phyloP scores from a whole-genome alignment of 2,888 invertebrate genomes.

The Lepidonotus clava region DNA sequence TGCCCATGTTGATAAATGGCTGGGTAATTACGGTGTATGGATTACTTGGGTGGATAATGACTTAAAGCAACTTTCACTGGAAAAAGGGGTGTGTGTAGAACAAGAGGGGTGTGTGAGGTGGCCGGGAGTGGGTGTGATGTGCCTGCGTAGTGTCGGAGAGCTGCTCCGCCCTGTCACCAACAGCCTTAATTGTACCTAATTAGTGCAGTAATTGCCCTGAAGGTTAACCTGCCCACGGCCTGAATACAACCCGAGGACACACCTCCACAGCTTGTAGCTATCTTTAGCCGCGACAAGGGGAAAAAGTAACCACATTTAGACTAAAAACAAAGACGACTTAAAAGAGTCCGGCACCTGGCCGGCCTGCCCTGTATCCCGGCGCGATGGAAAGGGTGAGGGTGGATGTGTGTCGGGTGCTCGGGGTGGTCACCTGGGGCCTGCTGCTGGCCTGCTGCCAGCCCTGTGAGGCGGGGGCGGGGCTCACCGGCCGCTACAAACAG shows the following conservation, averaged over 20 bases:
- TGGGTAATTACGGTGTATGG: too few relatives aligned
- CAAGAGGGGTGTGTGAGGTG: not conserved
- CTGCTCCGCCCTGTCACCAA: not conserved
- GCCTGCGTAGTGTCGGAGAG: not conserved
- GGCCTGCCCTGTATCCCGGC: not conserved
- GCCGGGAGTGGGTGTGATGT: not conserved
- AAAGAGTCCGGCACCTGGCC: not conserved
- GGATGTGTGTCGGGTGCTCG: not conserved
- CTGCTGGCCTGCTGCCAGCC: not conserved
- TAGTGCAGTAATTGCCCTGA: not conserved
- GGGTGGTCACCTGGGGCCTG: not conserved
- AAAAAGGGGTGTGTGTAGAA: not conserved
- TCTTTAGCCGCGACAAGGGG: not conserved
- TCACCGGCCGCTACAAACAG: not conserved
- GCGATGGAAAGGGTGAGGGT: not conserved
- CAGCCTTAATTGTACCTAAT: slow-evolving; percentile 2
- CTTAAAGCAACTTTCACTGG: too few relatives aligned
- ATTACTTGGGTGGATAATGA: too few relatives aligned
- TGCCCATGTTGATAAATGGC: too few relatives aligned
- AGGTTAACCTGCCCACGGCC: slow-evolving; percentile 27
- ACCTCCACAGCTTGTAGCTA: not conserved
- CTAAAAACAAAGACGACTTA: not conserved
- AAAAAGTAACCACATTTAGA: not conserved
- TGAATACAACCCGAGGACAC: not conserved
- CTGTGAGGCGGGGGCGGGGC: not conserved